Base-by-base conservation (phyloP, 1,140 invertebrate species). In the Listronotus oregonensis region DNA sequence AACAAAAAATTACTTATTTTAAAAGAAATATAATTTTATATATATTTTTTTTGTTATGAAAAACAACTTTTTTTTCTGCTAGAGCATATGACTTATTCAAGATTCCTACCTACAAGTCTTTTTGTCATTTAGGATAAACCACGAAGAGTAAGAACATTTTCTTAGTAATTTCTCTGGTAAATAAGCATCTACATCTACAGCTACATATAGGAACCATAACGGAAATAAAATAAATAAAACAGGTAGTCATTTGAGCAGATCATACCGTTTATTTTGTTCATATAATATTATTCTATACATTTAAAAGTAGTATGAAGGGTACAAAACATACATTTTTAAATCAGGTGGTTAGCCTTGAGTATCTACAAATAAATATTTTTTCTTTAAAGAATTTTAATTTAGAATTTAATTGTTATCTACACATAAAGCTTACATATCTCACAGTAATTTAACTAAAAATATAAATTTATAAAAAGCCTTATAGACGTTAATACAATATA, bases 261-360 rank as follows among this genome's bases (percentile, higher is more conserved):
- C 61, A 64, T 56, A 64, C 61, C 61, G 18, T 34, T 37, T 27
- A 56, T 47, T 64, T 54, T 56, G 18, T 64, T 64, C 47, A 18
- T 34, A 56, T 64, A 27, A 27, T 27, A 52, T 34, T 21, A 17
- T 60, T n/a, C 51, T 58, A 58, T 58, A 64, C 61, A 64, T 56
- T 56, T 37, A 56, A 64, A 64, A 64, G 61, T 64, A 43, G 61
- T 56, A 64, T 55, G 61, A 64, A 56, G 51, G 51, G 43, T 64
- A 64, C 52, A 64, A 64, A 64, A 64, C 32, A 43, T 56, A 56
- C n/a, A 27, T 17, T 46, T 15, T 15, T 44, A 15, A 44, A 44
- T 11, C 1, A 18, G 14, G 1, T 18, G n/a, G 4, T 44, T 44
- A 44, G 42, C 42, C 14, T 14, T 4, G 14, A 44, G 14, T 44